Conservation (phyloP, 2,113 vertebrate species). For the Gymnarchus niloticus region DNA sequence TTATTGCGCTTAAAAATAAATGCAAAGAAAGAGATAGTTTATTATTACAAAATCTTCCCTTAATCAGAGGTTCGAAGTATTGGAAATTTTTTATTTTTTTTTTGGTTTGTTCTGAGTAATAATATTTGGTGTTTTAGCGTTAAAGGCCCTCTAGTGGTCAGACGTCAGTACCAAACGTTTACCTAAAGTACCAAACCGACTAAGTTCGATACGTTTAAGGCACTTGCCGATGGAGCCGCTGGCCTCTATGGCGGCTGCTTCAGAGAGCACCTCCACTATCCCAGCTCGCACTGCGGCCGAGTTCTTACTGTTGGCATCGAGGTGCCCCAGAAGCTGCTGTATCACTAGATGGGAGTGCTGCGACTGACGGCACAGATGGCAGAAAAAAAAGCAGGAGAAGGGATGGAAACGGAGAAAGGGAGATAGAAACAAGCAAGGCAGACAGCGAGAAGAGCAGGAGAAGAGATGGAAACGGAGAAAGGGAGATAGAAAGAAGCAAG, state of each 20-base stretch:
- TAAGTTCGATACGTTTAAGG: background rate
- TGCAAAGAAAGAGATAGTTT: no score
- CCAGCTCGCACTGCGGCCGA: constrained; percentile 72
- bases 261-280: constrained; percentile 82
- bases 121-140: background rate
- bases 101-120: background rate
- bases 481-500: background rate
- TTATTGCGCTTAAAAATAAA: background rate
- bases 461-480: background rate
- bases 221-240: constrained; percentile 77
- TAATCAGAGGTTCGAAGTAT: background rate
- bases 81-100: no score
- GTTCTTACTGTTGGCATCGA: constrained; percentile 80
- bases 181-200: no score
- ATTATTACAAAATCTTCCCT: background rate
- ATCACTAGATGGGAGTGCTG: constrained; percentile 89
- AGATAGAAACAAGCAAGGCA: background rate
- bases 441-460: background rate
- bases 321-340: constrained; percentile 82
- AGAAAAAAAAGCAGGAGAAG: background rate
- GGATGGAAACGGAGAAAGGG: background rate
- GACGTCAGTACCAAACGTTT: background rate
- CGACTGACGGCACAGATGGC: constrained; percentile 68
- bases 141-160: background rate
- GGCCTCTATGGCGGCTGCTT: constrained; percentile 77